Evolutionary conservation across 1,140 invertebrate species (phyloP), one percentile per base, ranked within the genome.

Genomic region (Calephelis virginiensis): DNA sequence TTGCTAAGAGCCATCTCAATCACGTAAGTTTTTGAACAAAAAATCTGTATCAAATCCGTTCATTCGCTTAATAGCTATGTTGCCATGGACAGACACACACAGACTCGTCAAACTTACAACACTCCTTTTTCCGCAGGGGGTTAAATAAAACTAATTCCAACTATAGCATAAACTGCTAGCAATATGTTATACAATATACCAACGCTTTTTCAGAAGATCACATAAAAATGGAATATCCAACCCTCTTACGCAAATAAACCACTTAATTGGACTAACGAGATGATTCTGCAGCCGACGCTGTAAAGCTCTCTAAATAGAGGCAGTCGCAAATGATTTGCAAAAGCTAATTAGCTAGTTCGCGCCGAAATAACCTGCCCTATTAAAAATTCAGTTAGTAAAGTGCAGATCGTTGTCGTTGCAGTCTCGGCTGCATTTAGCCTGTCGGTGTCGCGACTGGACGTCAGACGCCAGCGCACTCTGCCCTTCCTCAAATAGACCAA

Each of bases 331-430:
- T 67, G 70, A 77, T 75, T 79, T 70, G 73, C 70, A 64, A 72
- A 82, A 82, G 76, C 80, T 83, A 86, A 88, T 86, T 85, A 86
- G 79, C 47, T 73, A 76, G 66, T 68, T 79, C 73, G 67, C 73
- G 76, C 76, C 74, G 71, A 82, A 85, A 86, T 86, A 87, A 80
- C 78, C 76, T 61, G 77, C 60, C 66, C 71, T 70, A 85, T 89
- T 89, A 89, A 86, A 85, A 74, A 89, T 89, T 86, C 84, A 89
- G 68, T 68, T 64, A 64, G 76, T 74, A 81, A 85, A 89, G 86
- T 86, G 86, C 84, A 89, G 78, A 81, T 78, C 83, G 74, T 73
- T 85, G 83, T 86, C 79, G 76, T 59, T 83, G 82, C 78, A 88
- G 81, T 81, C 75, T 75, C 65, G 74, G 69, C 76, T 83, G 78